Evolutionary conservation across 2,888 invertebrate genomes (phyloP).

Genomic region (Dorcus parallelipipedus): DNA sequence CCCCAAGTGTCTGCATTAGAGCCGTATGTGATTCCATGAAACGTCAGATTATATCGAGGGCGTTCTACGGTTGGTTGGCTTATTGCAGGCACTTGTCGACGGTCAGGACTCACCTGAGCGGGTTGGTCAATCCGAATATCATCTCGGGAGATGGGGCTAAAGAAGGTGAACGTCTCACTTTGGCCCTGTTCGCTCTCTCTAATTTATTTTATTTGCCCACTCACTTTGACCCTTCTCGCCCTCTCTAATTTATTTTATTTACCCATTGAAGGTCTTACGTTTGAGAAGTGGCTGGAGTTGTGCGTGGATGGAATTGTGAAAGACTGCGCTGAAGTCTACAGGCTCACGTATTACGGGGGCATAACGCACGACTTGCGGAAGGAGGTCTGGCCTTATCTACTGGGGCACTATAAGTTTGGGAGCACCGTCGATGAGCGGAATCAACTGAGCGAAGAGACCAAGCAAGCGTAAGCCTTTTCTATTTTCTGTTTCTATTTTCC

Average conservation of each 20-base stretch:
- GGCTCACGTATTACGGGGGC: constrained; percentile 84
- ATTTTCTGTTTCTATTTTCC: neutral
- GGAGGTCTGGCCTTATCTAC: constrained; percentile 85
- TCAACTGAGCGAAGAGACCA: constrained; percentile 64
- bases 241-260: neutral
- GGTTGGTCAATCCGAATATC: constrained; percentile 75
- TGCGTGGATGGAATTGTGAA: constrained; percentile 60
- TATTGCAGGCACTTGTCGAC: constrained; percentile 91
- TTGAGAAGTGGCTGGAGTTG: constrained; percentile 70
- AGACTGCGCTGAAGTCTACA: constrained; percentile 71
- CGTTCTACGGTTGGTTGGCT: constrained; percentile 95
- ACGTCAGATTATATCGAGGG: constrained; percentile 89
- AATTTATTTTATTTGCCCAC: neutral
- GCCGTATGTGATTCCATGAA: constrained; percentile 93
- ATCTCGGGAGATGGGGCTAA: constrained; percentile 63
- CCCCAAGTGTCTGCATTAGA: constrained; percentile 45
- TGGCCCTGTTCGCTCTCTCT: neutral
- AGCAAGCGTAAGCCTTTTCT: constrained; percentile 50
- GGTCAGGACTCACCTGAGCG: constrained; percentile 87
- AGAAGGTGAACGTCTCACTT: constrained; percentile 41
- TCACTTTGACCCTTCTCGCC: neutral
- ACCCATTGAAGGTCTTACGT: constrained; percentile 59
- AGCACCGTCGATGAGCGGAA: constrained; percentile 63
- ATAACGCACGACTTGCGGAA: constrained; percentile 73
- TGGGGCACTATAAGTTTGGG: constrained; percentile 82